Evolutionary conservation across 2,888 invertebrate genomes (phyloP), one percentile per base, ranked within the genome.

Genomic region (Hirtodrosophila duncani): DNA sequence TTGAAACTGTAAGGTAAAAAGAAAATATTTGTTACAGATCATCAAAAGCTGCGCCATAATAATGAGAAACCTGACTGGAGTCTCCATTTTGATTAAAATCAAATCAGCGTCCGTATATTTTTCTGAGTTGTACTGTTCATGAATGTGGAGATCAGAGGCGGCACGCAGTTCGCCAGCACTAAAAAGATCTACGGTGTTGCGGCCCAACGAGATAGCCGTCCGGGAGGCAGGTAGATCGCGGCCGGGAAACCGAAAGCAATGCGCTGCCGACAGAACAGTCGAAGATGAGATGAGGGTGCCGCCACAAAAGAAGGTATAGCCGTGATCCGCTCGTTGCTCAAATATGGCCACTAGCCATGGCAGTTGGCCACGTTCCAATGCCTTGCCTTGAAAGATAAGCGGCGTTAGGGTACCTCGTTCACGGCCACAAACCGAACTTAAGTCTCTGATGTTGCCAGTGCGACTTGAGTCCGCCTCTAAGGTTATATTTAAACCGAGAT

Each of bases 281-380:
- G 67, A 60, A 1, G 67, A 14, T 0, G 85, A 83, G 3, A 86
- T 49, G 0, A 86, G 56, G 5, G 69, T 77, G 2, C 85, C 86
- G 6, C 84, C 85, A 20, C 86, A 86, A 29, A 83, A 64, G 36
- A 82, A 86, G 2, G 33, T 78, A 2, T 89, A 69, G 1, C 65
- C 59, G 3, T 84, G 87, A 2, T 60, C 46, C 13, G 84, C 24
- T 3, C 87, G 85, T 1, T 66, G 34, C 41, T 88, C 83, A 61
- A 89, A 92, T 13, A 92, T 87, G 0, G 91, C 91, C 0, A 88
- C 90, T 30, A 92, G 70, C 92, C 92, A 92, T 0, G 92, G 92
- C 88, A 91, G 89, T 34, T 91, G 89, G 0, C 90, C 90, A 1
- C 87, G 85, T 6, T 58, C 43, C 16, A 83, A 14, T 0, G 48